These are phyloP conservation scores for Noctua pronuba DNA, from an alignment of 2,888 invertebrate genomes.

Conservation along the genomic window DNA sequence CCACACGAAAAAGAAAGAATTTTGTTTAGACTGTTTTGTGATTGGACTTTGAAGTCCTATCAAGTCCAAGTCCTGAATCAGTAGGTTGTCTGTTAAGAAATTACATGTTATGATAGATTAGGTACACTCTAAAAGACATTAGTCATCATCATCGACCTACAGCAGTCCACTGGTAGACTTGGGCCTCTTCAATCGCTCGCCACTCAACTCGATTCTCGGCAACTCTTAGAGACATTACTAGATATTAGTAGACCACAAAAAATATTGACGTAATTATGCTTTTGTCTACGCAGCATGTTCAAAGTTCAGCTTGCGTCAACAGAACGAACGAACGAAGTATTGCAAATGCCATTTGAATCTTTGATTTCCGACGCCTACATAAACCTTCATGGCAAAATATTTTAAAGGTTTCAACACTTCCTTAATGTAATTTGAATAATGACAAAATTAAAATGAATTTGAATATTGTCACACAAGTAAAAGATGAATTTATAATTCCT, in stretches of 20 bases:
- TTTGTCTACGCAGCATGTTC: not conserved
- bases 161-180: too few relatives aligned
- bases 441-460: not conserved
- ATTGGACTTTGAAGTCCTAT: not conserved
- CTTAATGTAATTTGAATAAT: not conserved
- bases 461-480: not conserved
- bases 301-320: not conserved
- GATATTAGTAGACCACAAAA: not conserved
- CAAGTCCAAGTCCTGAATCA: too few relatives aligned
- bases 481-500: not conserved
- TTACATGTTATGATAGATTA: not conserved
- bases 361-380: not conserved
- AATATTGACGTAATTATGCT: not conserved
- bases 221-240: too few relatives aligned
- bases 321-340: not conserved
- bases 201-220: too few relatives aligned
- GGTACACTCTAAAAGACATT: not conserved
- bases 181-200: too few relatives aligned
- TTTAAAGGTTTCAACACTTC: not conserved
- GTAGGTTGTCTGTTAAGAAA: not conserved
- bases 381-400: slow-evolving; percentile 5
- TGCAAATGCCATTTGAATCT: too few relatives aligned
- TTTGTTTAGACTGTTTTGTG: not conserved
- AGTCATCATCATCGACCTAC: too few relatives aligned
- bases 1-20: too few relatives aligned